Evolutionary conservation across 1,140 invertebrate species (phyloP), one percentile per base, ranked within the genome.

Genomic region (Tribolium madens): DNA sequence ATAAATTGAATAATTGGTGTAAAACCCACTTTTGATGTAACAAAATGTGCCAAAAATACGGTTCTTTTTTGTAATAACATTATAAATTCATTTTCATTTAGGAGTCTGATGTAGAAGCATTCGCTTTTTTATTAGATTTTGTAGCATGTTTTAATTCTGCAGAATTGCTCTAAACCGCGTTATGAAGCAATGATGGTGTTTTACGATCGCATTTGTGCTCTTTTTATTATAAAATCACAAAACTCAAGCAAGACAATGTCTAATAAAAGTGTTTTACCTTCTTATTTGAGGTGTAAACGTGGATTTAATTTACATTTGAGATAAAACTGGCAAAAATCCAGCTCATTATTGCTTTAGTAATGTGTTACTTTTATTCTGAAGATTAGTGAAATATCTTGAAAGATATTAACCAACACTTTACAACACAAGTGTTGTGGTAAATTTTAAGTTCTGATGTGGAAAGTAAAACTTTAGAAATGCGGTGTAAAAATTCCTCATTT

Each of bases 251-350:
- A 57, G 52, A 57, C 17, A 57, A 50, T 15, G 15, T 50, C 13
- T 57, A 17, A 57, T 57, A 57, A 57, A 57, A 57, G 17, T 57
- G n/a, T 57, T 21, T 57, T 57, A 57, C 72, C 48, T 74, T 15
- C 57, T 74, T 50, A 52, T 74, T 33, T 57, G 26, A 75, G 53
- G 74, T 75, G 74, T 31, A 57, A 75, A 75, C 69, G 50, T 64
- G 5, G 42, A 33, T 69, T 64, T 69, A 68, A 75, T 75, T 75
- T 75, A 42, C 74, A 75, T 75, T 36, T 75, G 12, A 75, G 10
- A 13, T 52, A 42, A 68, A 36, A 57, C 68, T 72, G 75, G 75
- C 75, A 76, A 42, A 71, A 72, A 76, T 76, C 68, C 75, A 72
- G 48, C 48, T 15, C 53, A 13, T 75, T 47, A 64, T 69, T 50